Conservation (phyloP, 2,113 vertebrate species). For the Hiodon alosoides region DNA sequence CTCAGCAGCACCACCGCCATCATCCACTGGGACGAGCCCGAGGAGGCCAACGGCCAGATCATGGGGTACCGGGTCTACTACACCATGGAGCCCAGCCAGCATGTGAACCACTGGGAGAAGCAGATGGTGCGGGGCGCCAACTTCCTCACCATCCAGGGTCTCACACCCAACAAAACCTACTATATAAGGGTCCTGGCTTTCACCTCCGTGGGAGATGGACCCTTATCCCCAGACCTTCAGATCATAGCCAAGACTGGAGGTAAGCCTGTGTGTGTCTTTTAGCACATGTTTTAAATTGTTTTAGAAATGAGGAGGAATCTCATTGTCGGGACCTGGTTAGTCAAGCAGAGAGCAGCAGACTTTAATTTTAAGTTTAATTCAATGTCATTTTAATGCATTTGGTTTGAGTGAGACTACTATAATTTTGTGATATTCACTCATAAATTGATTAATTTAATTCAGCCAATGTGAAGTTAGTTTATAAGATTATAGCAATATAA, state of each 20-base stretch:
- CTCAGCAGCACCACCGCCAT: conserved; percentile 91
- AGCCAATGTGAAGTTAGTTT: no score
- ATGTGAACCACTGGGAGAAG: conserved; percentile 93
- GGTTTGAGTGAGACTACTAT: no score
- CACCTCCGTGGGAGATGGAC: conserved; percentile 95
- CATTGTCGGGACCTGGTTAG: not conserved
- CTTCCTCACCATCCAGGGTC: conserved; percentile 88
- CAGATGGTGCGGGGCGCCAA: conserved; percentile 91
- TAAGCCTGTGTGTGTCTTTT: conserved; percentile 46
- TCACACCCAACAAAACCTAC: conserved; percentile 92
- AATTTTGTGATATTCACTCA: no score
- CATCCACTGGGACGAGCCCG: conserved; percentile 96
- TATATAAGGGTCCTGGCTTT: conserved; percentile 95
- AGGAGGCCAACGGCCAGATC: conserved; percentile 95
- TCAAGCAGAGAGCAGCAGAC: no score
- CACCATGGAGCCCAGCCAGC: conserved; percentile 82
- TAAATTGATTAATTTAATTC: no score
- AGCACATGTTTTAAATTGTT: not conserved
- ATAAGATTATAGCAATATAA: no score
- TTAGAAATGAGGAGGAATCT: not conserved
- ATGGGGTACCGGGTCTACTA: conserved; percentile 96
- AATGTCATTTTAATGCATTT: no score
- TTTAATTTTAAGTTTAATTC: no score
- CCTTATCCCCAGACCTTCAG: conserved; percentile 91
- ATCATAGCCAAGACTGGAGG: conserved; percentile 98